phyloP scores from a whole-genome alignment of 2,888 invertebrate genomes.

The Alentia gelatinosa region DNA sequence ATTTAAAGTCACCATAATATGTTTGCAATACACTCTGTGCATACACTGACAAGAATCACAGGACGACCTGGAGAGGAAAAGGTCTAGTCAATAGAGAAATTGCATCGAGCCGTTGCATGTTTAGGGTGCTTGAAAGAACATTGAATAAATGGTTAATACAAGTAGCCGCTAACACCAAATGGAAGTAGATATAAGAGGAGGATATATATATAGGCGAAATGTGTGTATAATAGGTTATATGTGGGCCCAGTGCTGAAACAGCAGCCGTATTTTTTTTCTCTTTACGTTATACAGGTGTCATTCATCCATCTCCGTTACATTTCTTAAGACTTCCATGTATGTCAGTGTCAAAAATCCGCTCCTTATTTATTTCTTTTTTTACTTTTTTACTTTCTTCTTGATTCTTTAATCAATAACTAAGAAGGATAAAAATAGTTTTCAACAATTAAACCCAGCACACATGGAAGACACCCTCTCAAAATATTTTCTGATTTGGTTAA shows the following conservation, averaged over 20 bases:
- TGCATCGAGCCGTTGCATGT: slow-evolving; percentile 34
- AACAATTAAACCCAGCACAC: not conserved
- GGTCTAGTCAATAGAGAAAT: not conserved
- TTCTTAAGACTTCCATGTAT: too few species aligned
- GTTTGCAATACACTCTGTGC: slow-evolving; percentile 37
- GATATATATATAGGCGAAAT: not conserved
- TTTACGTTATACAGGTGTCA: too few species aligned
- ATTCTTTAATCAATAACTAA: too few species aligned
- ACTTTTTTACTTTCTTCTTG: not conserved
- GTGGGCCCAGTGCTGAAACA: too few species aligned
- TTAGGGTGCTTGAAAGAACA: not conserved
- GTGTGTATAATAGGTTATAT: not conserved
- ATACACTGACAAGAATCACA: not conserved
- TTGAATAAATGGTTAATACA: not conserved
- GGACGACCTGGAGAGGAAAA: not conserved
- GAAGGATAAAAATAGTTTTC: not conserved
- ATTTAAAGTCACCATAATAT: not conserved
- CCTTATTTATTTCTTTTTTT: too few species aligned
- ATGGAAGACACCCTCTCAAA: not conserved
- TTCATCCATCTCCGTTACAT: too few species aligned
- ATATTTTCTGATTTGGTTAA: not conserved
- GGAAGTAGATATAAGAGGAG: not conserved
- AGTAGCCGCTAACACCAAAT: not conserved
- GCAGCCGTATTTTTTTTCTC: too few species aligned
- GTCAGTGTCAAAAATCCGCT: too few species aligned